phyloP scores from a whole-genome alignment of 2,113 vertebrate species.

The Zosterops pallidus region DNA sequence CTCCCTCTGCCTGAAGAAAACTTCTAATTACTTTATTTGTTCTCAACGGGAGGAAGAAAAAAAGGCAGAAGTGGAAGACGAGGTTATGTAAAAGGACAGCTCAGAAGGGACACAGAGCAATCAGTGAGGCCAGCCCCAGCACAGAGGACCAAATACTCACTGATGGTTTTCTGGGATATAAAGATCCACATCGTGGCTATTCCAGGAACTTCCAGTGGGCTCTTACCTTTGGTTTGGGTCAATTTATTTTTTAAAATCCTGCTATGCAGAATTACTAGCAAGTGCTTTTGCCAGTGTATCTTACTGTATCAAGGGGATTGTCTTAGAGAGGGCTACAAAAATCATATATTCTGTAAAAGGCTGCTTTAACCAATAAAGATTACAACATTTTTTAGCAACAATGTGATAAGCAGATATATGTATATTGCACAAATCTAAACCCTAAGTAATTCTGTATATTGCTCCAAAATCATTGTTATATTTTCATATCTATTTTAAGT shows the following conservation, averaged over 20 bases:
- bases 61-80: not conserved
- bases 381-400: not conserved
- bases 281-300: not conserved
- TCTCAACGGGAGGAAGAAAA: not conserved
- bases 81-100: not conserved
- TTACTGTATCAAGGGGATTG: not conserved
- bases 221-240: not conserved
- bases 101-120: not conserved
- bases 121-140: not conserved
- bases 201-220: not conserved
- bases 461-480: not conserved
- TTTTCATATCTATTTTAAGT: not conserved
- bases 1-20: constrained; percentile 51
- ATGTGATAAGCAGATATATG: not conserved
- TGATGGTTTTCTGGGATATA: not conserved
- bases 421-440: not conserved
- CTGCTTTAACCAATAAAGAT: not conserved
- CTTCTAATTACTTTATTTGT: constrained; percentile 57
- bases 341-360: not conserved
- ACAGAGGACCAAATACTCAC: not conserved
- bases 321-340: not conserved
- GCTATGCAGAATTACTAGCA: not conserved
- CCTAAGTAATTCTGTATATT: not conserved
- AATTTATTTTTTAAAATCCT: not conserved
- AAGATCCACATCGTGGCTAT: not conserved